These are phyloP conservation scores for Octomys mimax DNA, from an alignment of 2,797 vertebrate species.

Conservation along the genomic window DNA sequence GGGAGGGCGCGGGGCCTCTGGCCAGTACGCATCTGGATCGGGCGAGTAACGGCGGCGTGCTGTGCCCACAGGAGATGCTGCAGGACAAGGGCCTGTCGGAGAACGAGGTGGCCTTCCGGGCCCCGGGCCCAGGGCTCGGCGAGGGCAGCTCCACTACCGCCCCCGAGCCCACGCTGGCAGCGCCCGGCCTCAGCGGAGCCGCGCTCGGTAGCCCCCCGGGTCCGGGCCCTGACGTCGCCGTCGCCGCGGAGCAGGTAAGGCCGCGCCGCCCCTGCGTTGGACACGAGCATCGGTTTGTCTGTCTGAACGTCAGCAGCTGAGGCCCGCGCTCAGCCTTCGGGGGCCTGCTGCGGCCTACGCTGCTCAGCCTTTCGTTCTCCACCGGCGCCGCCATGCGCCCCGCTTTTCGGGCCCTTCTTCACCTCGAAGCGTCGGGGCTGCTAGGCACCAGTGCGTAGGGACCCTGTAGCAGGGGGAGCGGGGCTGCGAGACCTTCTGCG, in stretches of 20 bases:
- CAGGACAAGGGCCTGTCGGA: slow-evolving; percentile 97
- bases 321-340: slow-evolving; percentile 81
- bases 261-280: neutral
- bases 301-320: neutral
- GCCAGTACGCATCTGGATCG: slow-evolving; percentile 14
- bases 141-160: slow-evolving; percentile 89
- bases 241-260: slow-evolving; percentile 92
- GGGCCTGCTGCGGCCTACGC: slow-evolving; percentile 52
- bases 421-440: neutral
- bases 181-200: slow-evolving; percentile 90
- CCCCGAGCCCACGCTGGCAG: slow-evolving; percentile 91
- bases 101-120: slow-evolving; percentile 93
- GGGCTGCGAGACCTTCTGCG: neutral
- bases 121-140: slow-evolving; percentile 89
- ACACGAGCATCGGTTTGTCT: neutral
- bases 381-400: neutral
- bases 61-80: slow-evolving; percentile 95
- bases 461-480: neutral
- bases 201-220: slow-evolving; percentile 91
- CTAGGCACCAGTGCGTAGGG: neutral
- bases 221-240: slow-evolving; percentile 86
- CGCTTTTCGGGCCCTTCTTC: neutral
- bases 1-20: slow-evolving; percentile 35
- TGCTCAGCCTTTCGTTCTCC: neutral
- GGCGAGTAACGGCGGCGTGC: slow-evolving; percentile 67